Base-by-base conservation (phyloP, 2,797 vertebrate species). In the Euthynnus affinis region DNA sequence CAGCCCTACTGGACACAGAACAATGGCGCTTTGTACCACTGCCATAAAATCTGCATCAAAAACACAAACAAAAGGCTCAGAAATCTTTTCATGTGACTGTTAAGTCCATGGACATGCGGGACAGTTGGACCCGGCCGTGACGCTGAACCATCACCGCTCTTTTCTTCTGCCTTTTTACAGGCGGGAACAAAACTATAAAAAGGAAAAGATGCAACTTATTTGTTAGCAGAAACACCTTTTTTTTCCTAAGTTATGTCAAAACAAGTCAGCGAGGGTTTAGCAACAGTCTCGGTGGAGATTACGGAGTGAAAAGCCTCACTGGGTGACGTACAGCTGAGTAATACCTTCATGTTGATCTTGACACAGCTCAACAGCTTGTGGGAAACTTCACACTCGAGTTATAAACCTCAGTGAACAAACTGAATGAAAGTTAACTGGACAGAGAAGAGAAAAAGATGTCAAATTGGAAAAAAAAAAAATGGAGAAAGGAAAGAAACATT, bases 11-110 rank as follows among this genome's bases (percentile, higher is more conserved):
- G 79, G 71, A 71, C 67, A 14, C 20, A 4, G 48, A 85, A 91
- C 90, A 92, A 88, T 77, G 51, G 53, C 12, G 25, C 70, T 82
- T 89, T 90, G 71, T 86, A 1, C 56, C 2, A 20, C 51, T 60
- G 68, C 58, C 51, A 80, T 49, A 46, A 77, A 84, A 59, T 78
- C 76, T 59, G 25, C 60, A 72, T 73, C 37, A 83, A 81, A 71
- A 73, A 78, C 66, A 67, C 55, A 80, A 86, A 85, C 62, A 80
- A 68, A 63, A 64, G 72, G 32, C 74, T 87, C 66, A 59, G 61
- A 51, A 76, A 66, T 42, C 18, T n/a, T 78, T 84, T 78, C 82
- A 87, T 81, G 89, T 81, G 84, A 79, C 71, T 18, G 51, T 46
- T 80, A 58, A 80, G 60, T 80, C 63, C 62, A 15, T 17, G 10